Evolutionary conservation across 2,113 vertebrate species (phyloP).

Genomic region (Mungos mungo): DNA sequence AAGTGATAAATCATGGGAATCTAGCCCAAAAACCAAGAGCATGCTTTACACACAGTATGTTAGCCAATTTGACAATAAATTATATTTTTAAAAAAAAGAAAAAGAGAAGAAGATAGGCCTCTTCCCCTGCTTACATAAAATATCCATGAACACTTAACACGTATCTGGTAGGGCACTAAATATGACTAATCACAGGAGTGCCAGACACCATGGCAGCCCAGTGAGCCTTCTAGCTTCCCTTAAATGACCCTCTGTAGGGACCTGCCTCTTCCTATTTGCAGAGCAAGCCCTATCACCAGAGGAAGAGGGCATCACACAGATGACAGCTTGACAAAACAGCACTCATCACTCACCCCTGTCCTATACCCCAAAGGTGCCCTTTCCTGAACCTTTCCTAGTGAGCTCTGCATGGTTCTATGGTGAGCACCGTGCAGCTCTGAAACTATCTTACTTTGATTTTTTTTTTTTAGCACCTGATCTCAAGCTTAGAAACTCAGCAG

Average conservation of each 20-base stretch:
- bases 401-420: neutral
- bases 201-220: neutral
- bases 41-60: no score
- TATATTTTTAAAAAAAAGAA: no score
- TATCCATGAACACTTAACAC: neutral
- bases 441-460: neutral
- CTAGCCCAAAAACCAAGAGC: no score
- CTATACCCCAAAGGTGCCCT: neutral
- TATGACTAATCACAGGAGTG: neutral
- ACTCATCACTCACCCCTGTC: neutral
- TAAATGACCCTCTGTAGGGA: neutral
- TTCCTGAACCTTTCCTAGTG: neutral
- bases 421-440: neutral
- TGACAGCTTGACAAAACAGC: neutral
- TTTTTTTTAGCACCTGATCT: neutral
- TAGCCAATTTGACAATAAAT: no score
- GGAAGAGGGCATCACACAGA: neutral
- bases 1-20: no score
- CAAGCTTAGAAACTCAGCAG: neutral
- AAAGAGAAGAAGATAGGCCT: neutral
- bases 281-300: neutral
- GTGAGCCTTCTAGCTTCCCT: neutral
- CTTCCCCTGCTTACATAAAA: neutral
- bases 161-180: neutral
- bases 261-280: neutral